Conservation (phyloP, 2,113 vertebrate species). For the Myocastor coypus region DNA sequence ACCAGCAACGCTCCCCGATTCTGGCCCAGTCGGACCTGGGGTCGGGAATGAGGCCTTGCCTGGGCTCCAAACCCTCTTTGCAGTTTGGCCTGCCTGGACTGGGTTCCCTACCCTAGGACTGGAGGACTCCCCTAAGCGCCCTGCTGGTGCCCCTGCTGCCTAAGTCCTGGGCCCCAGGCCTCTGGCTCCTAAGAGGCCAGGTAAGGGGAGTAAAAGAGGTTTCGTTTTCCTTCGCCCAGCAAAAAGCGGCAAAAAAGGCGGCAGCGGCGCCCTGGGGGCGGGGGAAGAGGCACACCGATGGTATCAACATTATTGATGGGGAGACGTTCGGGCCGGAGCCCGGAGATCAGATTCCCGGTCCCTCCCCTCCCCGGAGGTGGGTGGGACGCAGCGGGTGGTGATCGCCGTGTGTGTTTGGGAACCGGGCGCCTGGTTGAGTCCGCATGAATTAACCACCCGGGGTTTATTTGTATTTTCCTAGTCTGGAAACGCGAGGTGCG, state of each 20-base stretch:
- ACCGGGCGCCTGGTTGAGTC: neutral
- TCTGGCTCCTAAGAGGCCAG: neutral
- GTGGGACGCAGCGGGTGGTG: conserved; percentile 63
- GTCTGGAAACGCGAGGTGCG: neutral
- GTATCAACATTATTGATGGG: conserved; percentile 75
- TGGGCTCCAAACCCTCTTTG: neutral
- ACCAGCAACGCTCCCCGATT: neutral
- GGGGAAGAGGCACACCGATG: conserved; percentile 63
- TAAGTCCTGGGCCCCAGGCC: neutral
- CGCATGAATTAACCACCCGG: conserved; percentile 28
- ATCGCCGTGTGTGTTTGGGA: neutral
- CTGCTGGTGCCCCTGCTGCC: neutral
- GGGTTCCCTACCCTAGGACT: neutral
- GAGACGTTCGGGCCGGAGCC: conserved; percentile 48
- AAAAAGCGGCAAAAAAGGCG: conserved; percentile 55
- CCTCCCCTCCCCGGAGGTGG: conserved; percentile 71
- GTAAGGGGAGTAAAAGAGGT: conserved; percentile 32
- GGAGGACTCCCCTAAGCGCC: neutral
- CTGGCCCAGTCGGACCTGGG: conserved; percentile 20
- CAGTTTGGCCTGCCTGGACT: neutral
- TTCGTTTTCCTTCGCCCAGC: conserved; percentile 72
- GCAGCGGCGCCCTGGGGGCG: conserved; percentile 35
- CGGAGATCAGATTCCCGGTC: conserved; percentile 74
- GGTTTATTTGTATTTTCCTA: conserved; percentile 64
- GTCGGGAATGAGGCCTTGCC: conserved; percentile 58